Percentiles rank a stretch among this genome's conserved stretches.
Conservation (phyloP, 1,140 invertebrate species). For the Pararge aegeria region DNA sequence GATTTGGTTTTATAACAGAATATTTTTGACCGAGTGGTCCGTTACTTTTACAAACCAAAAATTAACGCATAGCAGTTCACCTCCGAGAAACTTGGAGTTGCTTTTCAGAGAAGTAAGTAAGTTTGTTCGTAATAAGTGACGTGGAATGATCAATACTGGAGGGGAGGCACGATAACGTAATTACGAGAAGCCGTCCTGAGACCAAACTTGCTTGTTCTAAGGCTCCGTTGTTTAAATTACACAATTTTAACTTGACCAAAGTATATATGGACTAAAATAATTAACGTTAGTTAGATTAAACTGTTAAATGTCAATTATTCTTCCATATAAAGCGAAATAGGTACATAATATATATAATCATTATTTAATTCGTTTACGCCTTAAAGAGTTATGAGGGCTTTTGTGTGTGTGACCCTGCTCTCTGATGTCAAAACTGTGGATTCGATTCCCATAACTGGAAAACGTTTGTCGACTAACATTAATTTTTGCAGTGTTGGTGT, state of each 20-base stretch:
- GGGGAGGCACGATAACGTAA: neutral
- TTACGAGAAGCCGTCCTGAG: neutral
- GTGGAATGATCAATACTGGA: constrained; percentile 5
- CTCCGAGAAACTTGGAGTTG: neutral
- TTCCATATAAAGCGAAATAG: no score
- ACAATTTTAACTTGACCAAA: constrained; percentile 4
- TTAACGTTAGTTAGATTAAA: constrained; percentile 7
- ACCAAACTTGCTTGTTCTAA: neutral
- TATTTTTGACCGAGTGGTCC: neutral
- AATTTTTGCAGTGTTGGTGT: no score
- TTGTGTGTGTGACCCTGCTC: no score
- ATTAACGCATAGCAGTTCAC: neutral
- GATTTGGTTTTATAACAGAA: no score
- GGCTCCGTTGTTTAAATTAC: neutral
- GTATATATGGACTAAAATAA: constrained; percentile 1
- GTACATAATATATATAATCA: no score
- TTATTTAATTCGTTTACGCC: no score
- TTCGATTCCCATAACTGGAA: no score
- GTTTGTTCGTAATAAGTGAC: constrained; percentile 1
- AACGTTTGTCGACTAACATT: no score
- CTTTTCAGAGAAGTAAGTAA: neutral
- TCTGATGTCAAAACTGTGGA: no score
- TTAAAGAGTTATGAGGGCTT: no score
- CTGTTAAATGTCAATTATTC: neutral
- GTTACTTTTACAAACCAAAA: neutral